Evolutionary conservation across 2,888 invertebrate genomes (phyloP), one percentile per base, ranked within the genome.

Genomic region (Tyria jacobaeae): DNA sequence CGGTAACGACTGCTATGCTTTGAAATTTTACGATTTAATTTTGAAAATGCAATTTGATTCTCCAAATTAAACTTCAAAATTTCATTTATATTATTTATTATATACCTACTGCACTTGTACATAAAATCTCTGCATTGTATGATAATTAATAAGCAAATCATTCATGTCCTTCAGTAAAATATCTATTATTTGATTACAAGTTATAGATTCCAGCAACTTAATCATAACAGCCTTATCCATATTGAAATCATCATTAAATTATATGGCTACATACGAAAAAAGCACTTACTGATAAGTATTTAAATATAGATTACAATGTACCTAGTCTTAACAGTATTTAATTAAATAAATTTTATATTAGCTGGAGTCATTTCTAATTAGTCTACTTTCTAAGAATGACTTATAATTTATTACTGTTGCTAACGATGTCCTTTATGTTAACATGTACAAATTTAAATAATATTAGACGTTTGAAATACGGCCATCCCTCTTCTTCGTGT

Each of bases 381-480:
- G 21, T 31, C 21, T 27, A 55, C 55, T 55, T 55, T 55, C 55
- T 55, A 55, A 55, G n/a, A n/a, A n/a, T n/a, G n/a, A n/a, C n/a
- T n/a, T n/a, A 21, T 31, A 31, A 12, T 21, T 41, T 12, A 44
- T 3, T 44, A 44, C 12, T 5, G 27, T 44, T 10, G 25, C 21
- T 51, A 21, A 21, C 2, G 17, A 21, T 21, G 21, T 24, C 35
- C 21, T 21, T 24, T 34, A 3, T 35, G 7, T 34, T 51, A 24
- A 35, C 15, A 51, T 21, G 35, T 21, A 21, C 14, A 51, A 31
- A 17, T 51, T 34, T 21, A 34, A 34, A 9, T 41, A 41, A 17
- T 17, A 41, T 25, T 7, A 31, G 31, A 31, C 27, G 50, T 17
- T 34, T n/a, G n/a, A n/a, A n/a, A n/a, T n/a, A n/a, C n/a, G n/a